phyloP scores from a whole-genome alignment of 2,113 vertebrate genomes.

The Sclerurus mexicanus region DNA sequence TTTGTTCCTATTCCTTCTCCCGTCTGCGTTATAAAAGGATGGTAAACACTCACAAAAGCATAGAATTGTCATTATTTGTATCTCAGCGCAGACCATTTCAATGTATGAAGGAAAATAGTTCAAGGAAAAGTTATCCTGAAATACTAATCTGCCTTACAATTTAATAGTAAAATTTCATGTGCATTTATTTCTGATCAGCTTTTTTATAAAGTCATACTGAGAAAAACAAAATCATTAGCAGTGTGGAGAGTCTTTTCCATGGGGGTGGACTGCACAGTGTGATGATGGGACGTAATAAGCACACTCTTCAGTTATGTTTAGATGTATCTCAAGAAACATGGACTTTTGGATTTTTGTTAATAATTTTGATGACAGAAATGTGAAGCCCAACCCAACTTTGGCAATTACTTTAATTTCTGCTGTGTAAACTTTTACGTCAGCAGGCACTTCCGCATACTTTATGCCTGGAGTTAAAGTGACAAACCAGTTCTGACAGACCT shows the following conservation, averaged over 20 bases:
- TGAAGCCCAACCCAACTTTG: not conserved
- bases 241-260: not conserved
- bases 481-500: not conserved
- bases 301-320: not conserved
- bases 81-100: not conserved
- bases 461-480: not conserved
- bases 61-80: not conserved
- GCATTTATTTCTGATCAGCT: not conserved
- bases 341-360: not conserved
- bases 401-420: not conserved
- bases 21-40: not conserved
- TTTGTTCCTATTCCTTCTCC: not conserved
- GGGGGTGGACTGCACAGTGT: not conserved
- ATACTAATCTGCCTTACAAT: not conserved
- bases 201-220: not conserved
- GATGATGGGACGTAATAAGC: not conserved
- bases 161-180: not conserved
- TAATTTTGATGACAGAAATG: not conserved
- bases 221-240: not conserved
- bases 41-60: not conserved
- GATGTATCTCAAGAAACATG: not conserved
- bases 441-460: not conserved
- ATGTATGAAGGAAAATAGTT: not conserved
- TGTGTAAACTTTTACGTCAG: rapidly evolving
- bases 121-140: not conserved